Evolutionary conservation across 2,797 vertebrate genomes (phyloP).

Genomic region (Mormyrops attenuatus): DNA sequence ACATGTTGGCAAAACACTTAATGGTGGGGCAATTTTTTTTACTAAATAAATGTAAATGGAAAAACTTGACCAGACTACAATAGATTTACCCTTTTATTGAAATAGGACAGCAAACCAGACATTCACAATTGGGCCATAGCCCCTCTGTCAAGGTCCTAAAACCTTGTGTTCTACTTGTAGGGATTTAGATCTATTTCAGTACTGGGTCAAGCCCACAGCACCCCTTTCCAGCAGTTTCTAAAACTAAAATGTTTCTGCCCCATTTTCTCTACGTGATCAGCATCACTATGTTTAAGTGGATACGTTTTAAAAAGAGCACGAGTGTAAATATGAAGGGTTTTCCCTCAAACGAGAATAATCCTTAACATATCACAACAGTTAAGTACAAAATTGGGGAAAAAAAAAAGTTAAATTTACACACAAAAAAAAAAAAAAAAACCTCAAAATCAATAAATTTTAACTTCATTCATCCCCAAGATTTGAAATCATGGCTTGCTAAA

Average conservation of each 20-base stretch:
- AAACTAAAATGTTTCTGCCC: not conserved
- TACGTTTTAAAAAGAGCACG: not conserved
- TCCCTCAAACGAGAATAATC: not conserved
- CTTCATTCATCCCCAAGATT: not conserved
- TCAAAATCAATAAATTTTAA: not conserved
- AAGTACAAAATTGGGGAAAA: not conserved
- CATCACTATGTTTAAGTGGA: not conserved
- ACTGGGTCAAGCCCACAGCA: conserved; percentile 6
- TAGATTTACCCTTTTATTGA: not conserved
- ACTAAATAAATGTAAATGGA: not conserved
- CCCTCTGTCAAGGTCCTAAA: not conserved
- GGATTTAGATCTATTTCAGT: not conserved
- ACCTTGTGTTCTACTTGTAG: not conserved
- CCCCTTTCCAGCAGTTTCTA: not conserved
- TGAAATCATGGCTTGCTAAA: not conserved
- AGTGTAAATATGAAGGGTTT: not conserved
- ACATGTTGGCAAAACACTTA: not conserved
- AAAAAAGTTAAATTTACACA: not conserved
- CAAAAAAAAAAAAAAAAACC: not conserved
- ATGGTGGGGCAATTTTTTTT: not conserved
- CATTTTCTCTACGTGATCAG: not conserved
- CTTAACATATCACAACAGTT: not conserved
- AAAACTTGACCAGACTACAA: not conserved
- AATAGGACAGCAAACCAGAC: not conserved
- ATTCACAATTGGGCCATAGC: not conserved